These are phyloP conservation scores for Anoplius nigerrimus DNA, from an alignment of 2,888 invertebrate genomes.

Conservation along the genomic window DNA sequence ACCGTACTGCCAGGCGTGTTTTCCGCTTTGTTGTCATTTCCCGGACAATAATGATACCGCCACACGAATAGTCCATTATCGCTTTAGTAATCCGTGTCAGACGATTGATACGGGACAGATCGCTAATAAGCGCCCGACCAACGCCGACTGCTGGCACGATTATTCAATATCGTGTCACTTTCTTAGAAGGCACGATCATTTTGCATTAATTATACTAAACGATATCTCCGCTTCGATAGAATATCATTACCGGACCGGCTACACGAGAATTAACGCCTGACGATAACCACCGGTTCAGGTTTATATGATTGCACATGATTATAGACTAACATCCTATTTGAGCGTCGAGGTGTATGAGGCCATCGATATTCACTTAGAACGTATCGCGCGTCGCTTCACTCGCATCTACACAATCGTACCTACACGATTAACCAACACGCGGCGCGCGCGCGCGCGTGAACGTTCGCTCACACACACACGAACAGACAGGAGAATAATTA, in stretches of 20 bases:
- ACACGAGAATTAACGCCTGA: constrained; percentile 28
- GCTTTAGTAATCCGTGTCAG: too few species aligned
- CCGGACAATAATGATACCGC: too few species aligned
- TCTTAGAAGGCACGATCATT: constrained; percentile 17
- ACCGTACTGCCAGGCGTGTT: too few species aligned
- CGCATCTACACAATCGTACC: background rate
- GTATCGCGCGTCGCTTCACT: constrained; percentile 17
- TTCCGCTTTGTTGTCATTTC: too few species aligned
- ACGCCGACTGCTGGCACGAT: too few species aligned
- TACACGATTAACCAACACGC: background rate
- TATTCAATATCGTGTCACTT: constrained; percentile 12
- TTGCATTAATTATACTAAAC: constrained; percentile 41
- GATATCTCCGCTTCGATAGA: constrained; percentile 42
- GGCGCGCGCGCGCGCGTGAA: background rate
- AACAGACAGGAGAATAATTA: constrained; percentile 21
- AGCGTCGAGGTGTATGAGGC: constrained; percentile 19
- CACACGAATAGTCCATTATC: too few species aligned
- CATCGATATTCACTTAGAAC: constrained; percentile 35
- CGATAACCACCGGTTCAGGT: constrained; percentile 31
- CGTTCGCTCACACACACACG: background rate
- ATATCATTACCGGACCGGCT: constrained; percentile 34
- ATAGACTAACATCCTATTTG: constrained; percentile 25
- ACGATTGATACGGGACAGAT: too few species aligned
- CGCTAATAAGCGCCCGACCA: too few species aligned
- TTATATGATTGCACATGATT: constrained; percentile 36